phyloP scores from a whole-genome alignment of 2,797 vertebrate genomes.

The Steatocranus sp. region DNA sequence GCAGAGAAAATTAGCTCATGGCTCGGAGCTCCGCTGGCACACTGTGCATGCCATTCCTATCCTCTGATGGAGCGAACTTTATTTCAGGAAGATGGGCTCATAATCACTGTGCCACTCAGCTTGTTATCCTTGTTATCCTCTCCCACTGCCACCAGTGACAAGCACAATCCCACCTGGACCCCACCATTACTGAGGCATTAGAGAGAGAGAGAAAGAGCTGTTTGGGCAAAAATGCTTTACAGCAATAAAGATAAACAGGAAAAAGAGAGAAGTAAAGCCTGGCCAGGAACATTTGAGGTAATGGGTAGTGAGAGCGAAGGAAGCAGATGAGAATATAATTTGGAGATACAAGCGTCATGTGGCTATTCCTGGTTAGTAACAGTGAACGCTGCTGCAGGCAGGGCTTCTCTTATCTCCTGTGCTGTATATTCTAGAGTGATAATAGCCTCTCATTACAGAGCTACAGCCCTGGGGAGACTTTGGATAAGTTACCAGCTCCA shows the following conservation, averaged over 20 bases:
- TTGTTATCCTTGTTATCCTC: conserved; percentile 33
- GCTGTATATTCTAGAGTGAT: conserved; percentile 36
- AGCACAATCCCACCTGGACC: conserved; percentile 28
- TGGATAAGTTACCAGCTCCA: conserved; percentile 19
- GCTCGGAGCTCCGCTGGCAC: conserved; percentile 21
- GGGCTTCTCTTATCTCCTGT: conserved; percentile 43
- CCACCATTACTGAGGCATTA: conserved; percentile 1
- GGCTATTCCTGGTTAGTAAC: conserved; percentile 45
- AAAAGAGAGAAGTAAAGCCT: not conserved
- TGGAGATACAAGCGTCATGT: conserved; percentile 20
- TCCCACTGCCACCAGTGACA: conserved; percentile 7
- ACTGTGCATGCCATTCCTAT: conserved; percentile 50
- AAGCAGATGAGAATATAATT: conserved; percentile 37
- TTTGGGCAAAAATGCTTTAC: not conserved
- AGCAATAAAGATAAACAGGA: conserved; percentile 6
- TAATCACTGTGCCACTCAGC: conserved; percentile 27
- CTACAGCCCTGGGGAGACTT: conserved; percentile 27
- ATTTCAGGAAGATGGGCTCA: conserved; percentile 10
- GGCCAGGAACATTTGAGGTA: conserved; percentile 38
- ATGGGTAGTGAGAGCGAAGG: conserved; percentile 17
- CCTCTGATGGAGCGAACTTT: conserved; percentile 42
- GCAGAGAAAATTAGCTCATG: conserved; percentile 53
- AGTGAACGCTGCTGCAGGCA: conserved; percentile 1
- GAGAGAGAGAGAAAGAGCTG: not conserved
- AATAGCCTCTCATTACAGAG: conserved; percentile 60